Conservation (phyloP, 2,113 vertebrate genomes). For the Tor tambroides region DNA sequence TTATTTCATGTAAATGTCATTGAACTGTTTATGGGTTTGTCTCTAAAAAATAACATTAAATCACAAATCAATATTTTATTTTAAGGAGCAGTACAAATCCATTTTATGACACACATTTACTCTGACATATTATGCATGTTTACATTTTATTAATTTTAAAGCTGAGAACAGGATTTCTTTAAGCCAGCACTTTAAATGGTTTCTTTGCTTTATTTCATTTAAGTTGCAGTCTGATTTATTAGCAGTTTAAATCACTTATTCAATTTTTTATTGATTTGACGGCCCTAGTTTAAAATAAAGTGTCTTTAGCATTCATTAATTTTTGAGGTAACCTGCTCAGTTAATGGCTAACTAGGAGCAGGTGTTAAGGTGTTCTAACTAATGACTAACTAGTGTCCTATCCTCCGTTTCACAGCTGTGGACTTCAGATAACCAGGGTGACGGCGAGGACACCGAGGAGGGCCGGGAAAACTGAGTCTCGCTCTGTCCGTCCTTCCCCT, state of each 20-base stretch:
- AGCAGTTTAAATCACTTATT: not conserved
- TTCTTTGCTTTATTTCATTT: too few species aligned
- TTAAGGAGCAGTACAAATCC: not conserved
- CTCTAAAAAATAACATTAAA: not conserved
- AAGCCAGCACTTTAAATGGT: too few species aligned
- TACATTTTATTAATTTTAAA: not conserved
- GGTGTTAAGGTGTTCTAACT: not conserved
- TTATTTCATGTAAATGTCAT: not conserved
- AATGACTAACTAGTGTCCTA: not conserved
- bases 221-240: not conserved
- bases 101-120: not conserved
- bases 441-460: slow-evolving; percentile 65
- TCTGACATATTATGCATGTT: not conserved
- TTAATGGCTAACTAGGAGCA: not conserved
- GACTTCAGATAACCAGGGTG: slow-evolving; percentile 69
- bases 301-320: not conserved
- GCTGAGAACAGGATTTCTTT: too few species aligned
- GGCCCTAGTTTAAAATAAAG: not conserved
- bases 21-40: not conserved
- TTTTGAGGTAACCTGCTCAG: not conserved
- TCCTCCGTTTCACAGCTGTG: slow-evolving; percentile 70
- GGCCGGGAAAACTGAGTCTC: slow-evolving; percentile 59
- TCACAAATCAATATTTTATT: not conserved
- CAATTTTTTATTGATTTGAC: not conserved
- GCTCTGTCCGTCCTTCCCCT: slow-evolving; percentile 30